Percentiles rank a stretch among this genome's conserved stretches.
These are phyloP conservation scores for Chymomyza amoena DNA, from an alignment of 2,888 invertebrate species.

Conservation along the genomic window DNA sequence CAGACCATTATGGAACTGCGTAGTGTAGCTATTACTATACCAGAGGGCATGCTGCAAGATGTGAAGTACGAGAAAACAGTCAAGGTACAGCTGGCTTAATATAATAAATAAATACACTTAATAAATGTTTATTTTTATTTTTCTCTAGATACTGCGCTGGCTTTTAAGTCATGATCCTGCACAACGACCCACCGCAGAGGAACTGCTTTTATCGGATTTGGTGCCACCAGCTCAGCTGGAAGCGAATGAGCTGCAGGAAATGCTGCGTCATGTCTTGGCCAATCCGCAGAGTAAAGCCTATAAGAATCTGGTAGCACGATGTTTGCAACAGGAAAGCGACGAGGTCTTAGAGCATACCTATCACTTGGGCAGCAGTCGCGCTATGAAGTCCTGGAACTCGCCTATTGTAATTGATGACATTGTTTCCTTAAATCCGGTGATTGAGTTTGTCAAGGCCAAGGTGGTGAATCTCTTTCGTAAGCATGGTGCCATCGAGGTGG, in stretches of 20 bases:
- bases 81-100: constrained; percentile 80
- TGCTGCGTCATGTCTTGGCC: constrained; percentile 88
- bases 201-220: constrained; percentile 89
- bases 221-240: constrained; percentile 93
- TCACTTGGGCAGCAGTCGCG: constrained; percentile 81
- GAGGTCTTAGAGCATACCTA: constrained; percentile 86
- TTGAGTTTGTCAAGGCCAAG: constrained; percentile 78
- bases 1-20: constrained; percentile 87
- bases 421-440: constrained; percentile 77
- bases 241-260: constrained; percentile 90
- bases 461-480: constrained; percentile 83
- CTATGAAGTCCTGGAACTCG: constrained; percentile 74
- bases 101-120: not conserved
- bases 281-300: constrained; percentile 90
- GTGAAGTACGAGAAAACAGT: constrained; percentile 74
- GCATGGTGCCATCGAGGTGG: constrained; percentile 89
- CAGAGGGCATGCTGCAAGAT: constrained; percentile 82
- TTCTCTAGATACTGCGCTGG: constrained; percentile 82
- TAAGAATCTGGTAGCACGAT: constrained; percentile 82
- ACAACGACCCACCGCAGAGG: constrained; percentile 90
- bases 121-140: not conserved
- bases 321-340: constrained; percentile 78
- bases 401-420: constrained; percentile 76
- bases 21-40: constrained; percentile 84
- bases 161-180: constrained; percentile 91